Conservation (phyloP, 2,888 invertebrate species). For the Spialia ferax region DNA sequence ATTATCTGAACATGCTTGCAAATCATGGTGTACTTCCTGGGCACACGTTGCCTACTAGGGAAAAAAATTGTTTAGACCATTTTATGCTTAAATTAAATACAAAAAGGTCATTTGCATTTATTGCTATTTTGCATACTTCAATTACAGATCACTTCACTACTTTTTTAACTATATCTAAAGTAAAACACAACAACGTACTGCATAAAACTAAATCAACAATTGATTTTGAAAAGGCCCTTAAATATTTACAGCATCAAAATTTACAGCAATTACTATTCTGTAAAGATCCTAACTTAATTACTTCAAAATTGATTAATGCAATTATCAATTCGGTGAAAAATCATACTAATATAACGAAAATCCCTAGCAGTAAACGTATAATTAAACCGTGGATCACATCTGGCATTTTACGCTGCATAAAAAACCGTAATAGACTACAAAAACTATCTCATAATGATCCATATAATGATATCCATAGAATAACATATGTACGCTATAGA, state of each 20-base stretch:
- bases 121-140: slow-evolving; percentile 14
- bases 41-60: not conserved
- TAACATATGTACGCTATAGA: too few relatives aligned
- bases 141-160: slow-evolving; percentile 24
- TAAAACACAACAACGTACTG: not conserved
- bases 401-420: slow-evolving; percentile 1
- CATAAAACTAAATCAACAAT: too few relatives aligned
- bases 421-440: slow-evolving; percentile 26
- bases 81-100: slow-evolving; percentile 9
- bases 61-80: slow-evolving; percentile 9
- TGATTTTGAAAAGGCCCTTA: too few relatives aligned
- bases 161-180: slow-evolving; percentile 15
- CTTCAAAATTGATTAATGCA: too few relatives aligned
- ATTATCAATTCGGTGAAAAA: too few relatives aligned
- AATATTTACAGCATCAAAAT: too few relatives aligned
- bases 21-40: not conserved
- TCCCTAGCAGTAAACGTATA: not conserved
- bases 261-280: too few relatives aligned
- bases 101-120: slow-evolving; percentile 1
- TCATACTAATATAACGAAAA: too few relatives aligned
- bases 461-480: too few relatives aligned
- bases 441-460: not conserved
- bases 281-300: too few relatives aligned
- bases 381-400: not conserved
- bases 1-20: not conserved